phyloP scores from a whole-genome alignment of 2,113 vertebrate species.

The Dendropsophus ebraccatus region DNA sequence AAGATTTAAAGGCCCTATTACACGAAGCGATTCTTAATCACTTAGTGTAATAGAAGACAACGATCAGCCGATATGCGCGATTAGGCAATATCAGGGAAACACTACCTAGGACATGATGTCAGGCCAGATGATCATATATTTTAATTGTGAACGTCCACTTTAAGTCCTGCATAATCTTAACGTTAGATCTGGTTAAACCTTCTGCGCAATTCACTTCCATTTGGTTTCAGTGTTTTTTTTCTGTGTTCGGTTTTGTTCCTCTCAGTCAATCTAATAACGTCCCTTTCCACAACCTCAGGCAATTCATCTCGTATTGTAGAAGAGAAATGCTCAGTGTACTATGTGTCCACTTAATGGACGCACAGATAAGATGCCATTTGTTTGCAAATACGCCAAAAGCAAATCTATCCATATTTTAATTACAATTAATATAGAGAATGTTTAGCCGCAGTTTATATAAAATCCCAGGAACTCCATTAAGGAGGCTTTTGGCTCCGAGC shows the following conservation, averaged over 20 bases:
- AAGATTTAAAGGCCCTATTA: too few species aligned
- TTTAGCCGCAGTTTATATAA: constrained; percentile 31
- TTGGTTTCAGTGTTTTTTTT: background rate
- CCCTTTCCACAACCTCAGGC: background rate
- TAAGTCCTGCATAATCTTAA: background rate
- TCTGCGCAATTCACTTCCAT: background rate
- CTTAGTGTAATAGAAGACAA: too few species aligned
- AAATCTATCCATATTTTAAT: constrained; percentile 35
- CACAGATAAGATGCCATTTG: constrained; percentile 43
- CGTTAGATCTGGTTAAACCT: background rate
- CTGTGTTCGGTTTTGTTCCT: background rate
- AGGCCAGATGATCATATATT: too few species aligned
- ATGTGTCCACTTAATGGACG: constrained; percentile 27
- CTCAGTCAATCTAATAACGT: background rate
- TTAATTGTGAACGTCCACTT: background rate
- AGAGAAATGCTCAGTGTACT: background rate
- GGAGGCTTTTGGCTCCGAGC: constrained; percentile 8
- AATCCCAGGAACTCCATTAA: constrained; percentile 25
- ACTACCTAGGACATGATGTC: too few species aligned
- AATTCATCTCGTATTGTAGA: constrained; percentile 3
- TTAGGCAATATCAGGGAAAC: too few species aligned
- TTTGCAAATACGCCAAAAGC: constrained; percentile 32
- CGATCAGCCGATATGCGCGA: too few species aligned
- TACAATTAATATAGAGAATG: constrained; percentile 41
- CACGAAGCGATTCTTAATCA: too few species aligned